Evolutionary conservation across 2,797 vertebrate genomes (phyloP).

Genomic region (Bufotes viridis): DNA sequence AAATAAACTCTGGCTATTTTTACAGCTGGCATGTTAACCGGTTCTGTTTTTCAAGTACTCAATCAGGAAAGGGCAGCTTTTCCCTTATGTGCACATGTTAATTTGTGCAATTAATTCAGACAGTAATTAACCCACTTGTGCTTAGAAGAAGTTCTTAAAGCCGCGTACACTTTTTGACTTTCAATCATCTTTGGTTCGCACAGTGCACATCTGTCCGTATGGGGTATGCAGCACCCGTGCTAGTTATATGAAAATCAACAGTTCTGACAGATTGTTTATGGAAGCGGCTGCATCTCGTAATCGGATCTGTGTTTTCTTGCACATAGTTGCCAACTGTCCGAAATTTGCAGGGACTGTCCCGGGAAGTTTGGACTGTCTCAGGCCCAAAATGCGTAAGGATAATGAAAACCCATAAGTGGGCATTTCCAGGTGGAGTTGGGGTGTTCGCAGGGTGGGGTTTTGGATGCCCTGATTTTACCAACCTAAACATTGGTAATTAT

Average conservation of each 20-base stretch:
- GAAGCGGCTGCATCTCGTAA: background rate
- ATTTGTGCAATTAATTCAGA: conserved; percentile 30
- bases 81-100: conserved; percentile 26
- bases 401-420: too few species aligned
- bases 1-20: background rate
- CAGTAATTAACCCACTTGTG: conserved; percentile 37
- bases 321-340: too few species aligned
- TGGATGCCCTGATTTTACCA: too few species aligned
- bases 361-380: too few species aligned
- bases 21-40: background rate
- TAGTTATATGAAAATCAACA: background rate
- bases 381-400: too few species aligned
- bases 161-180: background rate
- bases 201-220: background rate
- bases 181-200: background rate
- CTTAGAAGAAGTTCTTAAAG: conserved; percentile 15
- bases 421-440: too few species aligned
- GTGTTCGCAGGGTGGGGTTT: too few species aligned
- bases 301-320: background rate
- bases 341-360: too few species aligned
- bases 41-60: conserved; percentile 11
- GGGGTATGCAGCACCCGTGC: background rate
- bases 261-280: background rate
- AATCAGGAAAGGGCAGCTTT: background rate
- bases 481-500: too few species aligned